Base-by-base conservation (phyloP, 2,797 vertebrate species). In the Eospalax fontanierii region DNA sequence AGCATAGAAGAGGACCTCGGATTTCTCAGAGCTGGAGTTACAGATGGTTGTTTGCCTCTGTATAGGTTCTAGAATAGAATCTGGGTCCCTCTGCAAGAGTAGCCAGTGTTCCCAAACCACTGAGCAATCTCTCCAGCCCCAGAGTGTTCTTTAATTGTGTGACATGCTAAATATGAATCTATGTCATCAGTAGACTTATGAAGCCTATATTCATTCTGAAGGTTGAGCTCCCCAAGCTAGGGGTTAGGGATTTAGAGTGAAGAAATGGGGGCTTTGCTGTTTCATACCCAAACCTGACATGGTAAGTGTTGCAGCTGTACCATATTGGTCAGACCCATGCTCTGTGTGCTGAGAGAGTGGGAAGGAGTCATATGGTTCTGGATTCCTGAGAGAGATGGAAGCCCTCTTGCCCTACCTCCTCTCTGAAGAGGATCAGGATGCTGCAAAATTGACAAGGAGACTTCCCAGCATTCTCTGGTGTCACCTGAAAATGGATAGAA, bases 101-200 rank as follows among this genome's bases (percentile, higher is more conserved):
- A 50, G 11, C 50, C 14, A 54, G 50, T 9, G 8, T 14, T 54
- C 50, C 11, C 14, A 54, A 6, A 9, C 50, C 50, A 9, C 50
- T 54, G 50, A 54, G 50, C 50, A 7, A 54, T 54, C 50, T 54
- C 50, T 54, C 50, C 50, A 54, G 50, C 14, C 50, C 50, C 14
- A 54, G 14, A 54, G 8, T 50, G 46, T 50, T 40, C 24, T 75
- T 83, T 61, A 87, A 22, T 80, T 91, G n/a, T 35, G 61, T 75
- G 28, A 86, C 40, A 87, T 46, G 40, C 35, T 89, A 94, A 94
- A 89, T 74, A 93, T 18, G 12, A 94, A 89, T 43, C 43, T 54
- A 9, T 74, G 26, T 59, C 74, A 63, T 71, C 61, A 35, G 59
- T 88, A 86, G 59, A 79, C 84, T 65, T 46, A 78, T 7, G 9